phyloP scores from a whole-genome alignment of 2,888 invertebrate species.

The Pristionchus mayeri region DNA sequence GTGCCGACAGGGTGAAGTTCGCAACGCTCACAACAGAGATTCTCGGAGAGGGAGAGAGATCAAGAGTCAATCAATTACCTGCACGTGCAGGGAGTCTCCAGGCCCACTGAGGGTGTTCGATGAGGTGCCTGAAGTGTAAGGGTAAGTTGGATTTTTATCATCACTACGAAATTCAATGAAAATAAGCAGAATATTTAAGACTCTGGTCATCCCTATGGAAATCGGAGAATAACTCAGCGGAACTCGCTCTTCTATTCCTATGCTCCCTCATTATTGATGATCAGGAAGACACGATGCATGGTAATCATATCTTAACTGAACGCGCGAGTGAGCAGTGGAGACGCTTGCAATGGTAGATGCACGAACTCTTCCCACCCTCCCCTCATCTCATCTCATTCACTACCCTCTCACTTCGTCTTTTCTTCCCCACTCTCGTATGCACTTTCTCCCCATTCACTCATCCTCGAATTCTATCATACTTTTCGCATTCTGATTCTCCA shows the following conservation, averaged over 20 bases:
- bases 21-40: too few species aligned
- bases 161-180: background rate
- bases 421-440: background rate
- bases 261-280: too few species aligned
- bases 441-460: background rate
- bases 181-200: too few species aligned
- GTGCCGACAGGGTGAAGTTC: too few species aligned
- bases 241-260: too few species aligned
- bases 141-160: background rate
- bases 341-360: too few species aligned
- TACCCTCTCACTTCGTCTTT: background rate
- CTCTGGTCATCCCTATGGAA: too few species aligned
- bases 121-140: background rate
- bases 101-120: conserved; percentile 2
- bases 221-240: too few species aligned
- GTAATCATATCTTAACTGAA: too few species aligned
- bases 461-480: too few species aligned
- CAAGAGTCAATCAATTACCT: background rate
- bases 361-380: background rate
- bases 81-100: conserved; percentile 24
- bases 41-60: background rate
- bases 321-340: too few species aligned
- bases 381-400: background rate
- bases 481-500: background rate
- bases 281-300: too few species aligned